These are phyloP conservation scores for Perognathus longimembris DNA, from an alignment of 2,113 vertebrate genomes.

Conservation along the genomic window DNA sequence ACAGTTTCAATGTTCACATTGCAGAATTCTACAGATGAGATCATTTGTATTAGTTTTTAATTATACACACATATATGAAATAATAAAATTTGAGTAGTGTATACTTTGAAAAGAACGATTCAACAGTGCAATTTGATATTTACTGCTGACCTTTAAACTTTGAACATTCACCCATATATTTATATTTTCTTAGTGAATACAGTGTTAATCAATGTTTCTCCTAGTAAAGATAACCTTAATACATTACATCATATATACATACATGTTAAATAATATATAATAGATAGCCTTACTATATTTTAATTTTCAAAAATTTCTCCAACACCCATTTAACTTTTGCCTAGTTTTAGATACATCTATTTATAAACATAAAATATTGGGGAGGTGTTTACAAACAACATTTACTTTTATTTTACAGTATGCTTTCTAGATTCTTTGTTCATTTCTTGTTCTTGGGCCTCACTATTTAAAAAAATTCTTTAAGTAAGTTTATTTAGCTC, in stretches of 20 bases:
- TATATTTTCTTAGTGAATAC: slow-evolving; percentile 5
- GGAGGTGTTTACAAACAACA: neutral
- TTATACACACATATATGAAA: neutral
- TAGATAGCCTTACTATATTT: neutral
- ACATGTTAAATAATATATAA: too few relatives aligned
- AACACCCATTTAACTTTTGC: neutral
- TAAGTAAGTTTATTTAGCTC: neutral
- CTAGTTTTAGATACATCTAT: neutral
- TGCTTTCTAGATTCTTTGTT: slow-evolving; percentile 42
- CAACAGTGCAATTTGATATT: neutral
- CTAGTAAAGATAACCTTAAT: neutral
- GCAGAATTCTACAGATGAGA: neutral
- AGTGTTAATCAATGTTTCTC: neutral
- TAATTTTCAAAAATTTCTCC: slow-evolving; percentile 14
- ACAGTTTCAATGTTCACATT: slow-evolving; percentile 11
- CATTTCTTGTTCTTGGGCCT: neutral
- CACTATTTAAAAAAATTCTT: neutral
- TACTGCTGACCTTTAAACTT: slow-evolving; percentile 29
- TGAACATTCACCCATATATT: neutral
- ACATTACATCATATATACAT: too few relatives aligned
- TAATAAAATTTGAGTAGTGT: neutral
- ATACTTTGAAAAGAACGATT: neutral
- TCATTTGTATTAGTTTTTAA: slow-evolving; percentile 3
- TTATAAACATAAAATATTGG: slow-evolving; percentile 16
- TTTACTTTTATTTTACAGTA: neutral